These are phyloP conservation scores for Apotomis capreana DNA, from an alignment of 2,888 invertebrate species.

Conservation along the genomic window DNA sequence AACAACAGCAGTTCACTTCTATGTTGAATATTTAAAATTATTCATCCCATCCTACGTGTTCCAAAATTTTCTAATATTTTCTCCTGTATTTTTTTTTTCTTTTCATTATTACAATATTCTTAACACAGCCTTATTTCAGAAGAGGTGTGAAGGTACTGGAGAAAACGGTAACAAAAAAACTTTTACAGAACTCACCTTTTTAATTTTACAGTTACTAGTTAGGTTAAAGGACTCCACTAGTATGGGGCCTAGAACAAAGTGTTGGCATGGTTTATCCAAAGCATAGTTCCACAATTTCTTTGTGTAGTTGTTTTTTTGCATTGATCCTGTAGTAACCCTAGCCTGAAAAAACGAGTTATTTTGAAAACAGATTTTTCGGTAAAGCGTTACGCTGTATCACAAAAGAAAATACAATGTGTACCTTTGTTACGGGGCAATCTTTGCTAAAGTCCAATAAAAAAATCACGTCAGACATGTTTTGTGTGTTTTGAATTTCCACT, in stretches of 20 bases:
- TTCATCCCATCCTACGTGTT: too few relatives aligned
- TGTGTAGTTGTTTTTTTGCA: slow-evolving; percentile 57
- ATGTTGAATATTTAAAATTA: too few relatives aligned
- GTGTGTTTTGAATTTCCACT: slow-evolving; percentile 55
- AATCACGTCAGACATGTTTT: slow-evolving; percentile 66
- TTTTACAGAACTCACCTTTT: slow-evolving; percentile 57
- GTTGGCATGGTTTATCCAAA: slow-evolving; percentile 70
- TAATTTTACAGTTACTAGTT: slow-evolving; percentile 63
- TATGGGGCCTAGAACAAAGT: slow-evolving; percentile 72
- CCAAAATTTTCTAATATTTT: too few relatives aligned
- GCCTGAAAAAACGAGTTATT: slow-evolving; percentile 56
- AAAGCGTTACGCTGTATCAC: slow-evolving; percentile 2
- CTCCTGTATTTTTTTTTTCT: too few relatives aligned
- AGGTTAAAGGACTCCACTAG: slow-evolving; percentile 64
- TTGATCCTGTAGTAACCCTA: slow-evolving; percentile 60
- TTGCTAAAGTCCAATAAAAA: slow-evolving; percentile 61
- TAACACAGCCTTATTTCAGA: too few relatives aligned
- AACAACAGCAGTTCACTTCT: too few relatives aligned
- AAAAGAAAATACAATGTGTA: slow-evolving; percentile 47
- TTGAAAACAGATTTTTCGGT: not conserved
- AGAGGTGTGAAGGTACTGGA: too few relatives aligned
- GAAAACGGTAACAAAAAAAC: too few relatives aligned
- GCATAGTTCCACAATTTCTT: slow-evolving; percentile 69
- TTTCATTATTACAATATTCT: too few relatives aligned
- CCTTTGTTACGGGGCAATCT: slow-evolving; percentile 66